Evolutionary conservation across 2,888 invertebrate genomes (phyloP), one percentile per base, ranked within the genome.

Genomic region (Trachelus iudaicus): DNA sequence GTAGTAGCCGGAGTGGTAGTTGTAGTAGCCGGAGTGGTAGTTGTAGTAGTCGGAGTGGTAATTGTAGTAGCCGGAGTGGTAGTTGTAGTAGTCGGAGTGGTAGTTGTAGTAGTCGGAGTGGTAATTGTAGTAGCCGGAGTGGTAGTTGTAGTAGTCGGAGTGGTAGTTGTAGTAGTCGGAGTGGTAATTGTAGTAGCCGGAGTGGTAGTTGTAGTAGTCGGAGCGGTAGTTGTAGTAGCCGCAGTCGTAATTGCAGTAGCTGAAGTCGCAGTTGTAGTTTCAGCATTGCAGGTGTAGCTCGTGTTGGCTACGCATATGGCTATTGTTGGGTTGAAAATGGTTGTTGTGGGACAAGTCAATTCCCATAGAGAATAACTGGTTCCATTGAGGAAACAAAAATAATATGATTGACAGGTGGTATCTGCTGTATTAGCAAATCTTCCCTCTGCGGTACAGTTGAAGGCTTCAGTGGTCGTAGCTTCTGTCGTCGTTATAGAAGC

Each of bases 361-460:
- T 69, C 37, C 13, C 34, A 69, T 3, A 13, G 33, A 23, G 15
- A 31, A 15, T 37, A 78, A 11, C 3, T 6, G 11, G 1, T 11
- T 11, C 78, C 76, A 23, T 75, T 11, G 69, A 75, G 73, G 6
- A 69, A 81, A 40, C 85, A 85, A 1, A 80, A 73, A 37, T 82
- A 83, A 76, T 85, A 85, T 4, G 13, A 69, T 34, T 83, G 79
- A 34, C 85, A 85, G 1, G 77, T 76, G 13, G 74, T 11, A 12
- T 83, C 84, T 4, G 13, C 11, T 4, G 76, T 76, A 69, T 79
- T 77, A 1, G 75, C 33, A 40, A 81, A 85, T 75, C 81, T 80
- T 15, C 84, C 84, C 30, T 73, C 71, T 13, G 30, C 23, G 15
- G 15, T 0, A 34, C 85, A 85, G n/a, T 6, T 34, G n/a, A 76